These are phyloP conservation scores for Rhingia rostrata DNA, from an alignment of 2,888 invertebrate genomes.

Conservation along the genomic window DNA sequence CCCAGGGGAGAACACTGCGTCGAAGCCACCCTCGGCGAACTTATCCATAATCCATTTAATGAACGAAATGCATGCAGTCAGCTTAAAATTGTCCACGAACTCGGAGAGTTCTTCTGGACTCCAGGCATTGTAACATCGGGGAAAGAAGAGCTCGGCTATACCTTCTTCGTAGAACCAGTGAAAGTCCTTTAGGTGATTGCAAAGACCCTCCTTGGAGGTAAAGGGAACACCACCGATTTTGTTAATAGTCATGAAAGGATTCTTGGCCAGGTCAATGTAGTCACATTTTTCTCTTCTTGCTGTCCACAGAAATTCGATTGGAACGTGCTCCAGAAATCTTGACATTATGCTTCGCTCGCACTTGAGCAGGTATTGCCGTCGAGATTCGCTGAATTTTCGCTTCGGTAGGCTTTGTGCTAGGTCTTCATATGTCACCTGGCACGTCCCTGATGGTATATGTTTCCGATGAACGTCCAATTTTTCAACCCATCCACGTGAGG, in stretches of 20 bases:
- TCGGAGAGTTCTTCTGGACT: conserved; percentile 91
- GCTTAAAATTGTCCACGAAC: conserved; percentile 94
- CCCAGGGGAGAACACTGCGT: conserved; percentile 84
- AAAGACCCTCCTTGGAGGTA: conserved; percentile 95
- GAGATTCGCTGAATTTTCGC: conserved; percentile 82
- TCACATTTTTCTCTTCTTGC: conserved; percentile 89
- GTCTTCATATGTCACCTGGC: conserved; percentile 81
- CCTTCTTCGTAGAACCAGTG: conserved; percentile 94
- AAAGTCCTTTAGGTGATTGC: conserved; percentile 90
- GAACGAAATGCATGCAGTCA: conserved; percentile 93
- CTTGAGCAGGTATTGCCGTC: conserved; percentile 85
- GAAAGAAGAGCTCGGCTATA: conserved; percentile 91
- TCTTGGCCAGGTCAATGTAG: conserved; percentile 82
- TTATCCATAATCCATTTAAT: conserved; percentile 90
- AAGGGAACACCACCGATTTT: conserved; percentile 94
- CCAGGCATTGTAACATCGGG: conserved; percentile 93
- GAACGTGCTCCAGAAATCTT: conserved; percentile 90
- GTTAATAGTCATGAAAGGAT: conserved; percentile 88
- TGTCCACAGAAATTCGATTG: conserved; percentile 95
- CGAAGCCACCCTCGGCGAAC: conserved; percentile 85
- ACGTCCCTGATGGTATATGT: conserved; percentile 77
- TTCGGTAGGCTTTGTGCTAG: conserved; percentile 81
- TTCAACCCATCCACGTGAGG: conserved; percentile 88
- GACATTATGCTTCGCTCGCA: conserved; percentile 89
- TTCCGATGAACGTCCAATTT: conserved; percentile 82